Evolutionary conservation across 2,888 invertebrate species (phyloP).

Genomic region (Suillia variegata): DNA sequence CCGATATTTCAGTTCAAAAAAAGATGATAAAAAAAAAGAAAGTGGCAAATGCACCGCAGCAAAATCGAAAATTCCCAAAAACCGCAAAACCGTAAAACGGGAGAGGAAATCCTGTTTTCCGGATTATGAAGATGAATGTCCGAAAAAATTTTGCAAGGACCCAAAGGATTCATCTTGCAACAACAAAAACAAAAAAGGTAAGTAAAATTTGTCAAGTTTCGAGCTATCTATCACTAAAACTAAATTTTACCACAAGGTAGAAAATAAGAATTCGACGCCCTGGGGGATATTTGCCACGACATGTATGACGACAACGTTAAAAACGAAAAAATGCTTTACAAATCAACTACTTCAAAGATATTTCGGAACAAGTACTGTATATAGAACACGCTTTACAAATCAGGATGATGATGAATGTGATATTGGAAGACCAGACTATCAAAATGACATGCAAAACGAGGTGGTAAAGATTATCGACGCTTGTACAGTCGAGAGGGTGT

Average conservation of each 20-base stretch:
- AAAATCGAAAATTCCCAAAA: conserved; percentile 7
- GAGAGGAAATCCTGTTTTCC: not conserved
- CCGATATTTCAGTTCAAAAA: conserved; percentile 9
- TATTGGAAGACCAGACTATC: too few species aligned
- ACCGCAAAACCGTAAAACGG: not conserved
- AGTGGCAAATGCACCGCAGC: too few species aligned
- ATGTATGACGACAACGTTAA: too few species aligned
- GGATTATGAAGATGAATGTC: not conserved
- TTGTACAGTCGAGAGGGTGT: conserved; percentile 33
- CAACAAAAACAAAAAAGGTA: not conserved
- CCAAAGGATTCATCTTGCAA: not conserved
- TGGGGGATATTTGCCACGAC: too few species aligned
- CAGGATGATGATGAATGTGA: not conserved
- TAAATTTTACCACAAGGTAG: conserved; percentile 37
- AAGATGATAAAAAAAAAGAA: too few species aligned
- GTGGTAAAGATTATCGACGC: conserved; percentile 34
- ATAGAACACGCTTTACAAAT: too few species aligned
- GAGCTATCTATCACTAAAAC: not conserved
- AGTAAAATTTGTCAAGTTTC: not conserved
- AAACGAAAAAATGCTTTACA: too few species aligned
- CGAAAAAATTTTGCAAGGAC: not conserved
- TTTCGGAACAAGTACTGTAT: too few species aligned
- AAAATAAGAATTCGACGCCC: conserved; percentile 35
- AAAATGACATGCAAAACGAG: conserved; percentile 23
- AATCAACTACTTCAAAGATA: too few species aligned